phyloP scores from a whole-genome alignment of 64 coral and sea anemone species.

The Actinia equina region DNA sequence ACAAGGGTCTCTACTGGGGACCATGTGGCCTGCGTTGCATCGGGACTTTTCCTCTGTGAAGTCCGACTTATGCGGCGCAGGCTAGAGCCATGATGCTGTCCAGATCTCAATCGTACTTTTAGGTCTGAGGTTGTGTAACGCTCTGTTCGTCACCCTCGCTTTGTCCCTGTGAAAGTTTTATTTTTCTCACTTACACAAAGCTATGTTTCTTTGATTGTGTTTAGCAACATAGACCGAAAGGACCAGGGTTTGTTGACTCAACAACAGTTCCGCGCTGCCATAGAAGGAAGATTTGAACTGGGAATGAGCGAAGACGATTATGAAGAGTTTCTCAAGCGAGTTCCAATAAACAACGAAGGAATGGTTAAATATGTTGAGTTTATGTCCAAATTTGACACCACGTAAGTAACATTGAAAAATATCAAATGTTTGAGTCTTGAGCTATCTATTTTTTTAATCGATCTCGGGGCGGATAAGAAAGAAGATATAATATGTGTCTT shows the following conservation, averaged over 20 bases:
- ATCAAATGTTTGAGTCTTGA: too few relatives aligned
- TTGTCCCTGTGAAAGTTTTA: not conserved
- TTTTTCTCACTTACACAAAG: not conserved
- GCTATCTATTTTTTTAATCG: too few relatives aligned
- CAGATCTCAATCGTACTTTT: too few relatives aligned
- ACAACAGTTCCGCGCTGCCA: slow-evolving; percentile 95
- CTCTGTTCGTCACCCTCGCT: not conserved
- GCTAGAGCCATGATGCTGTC: too few relatives aligned
- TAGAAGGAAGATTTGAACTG: slow-evolving; percentile 94
- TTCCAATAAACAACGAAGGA: slow-evolving; percentile 85
- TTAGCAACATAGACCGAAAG: slow-evolving; percentile 91
- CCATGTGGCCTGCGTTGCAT: too few relatives aligned
- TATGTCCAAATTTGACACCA: slow-evolving; percentile 98
- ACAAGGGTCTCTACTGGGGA: too few relatives aligned
- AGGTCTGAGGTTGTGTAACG: too few relatives aligned
- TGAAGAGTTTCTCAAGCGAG: slow-evolving; percentile 63
- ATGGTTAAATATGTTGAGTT: slow-evolving; percentile 96
- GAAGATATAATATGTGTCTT: too few relatives aligned
- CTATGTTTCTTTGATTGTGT: not conserved
- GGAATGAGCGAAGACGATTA: slow-evolving; percentile 83
- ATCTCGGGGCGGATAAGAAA: too few relatives aligned
- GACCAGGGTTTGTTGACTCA: slow-evolving; percentile 83
- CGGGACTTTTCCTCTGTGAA: too few relatives aligned
- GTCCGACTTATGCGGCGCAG: too few relatives aligned
- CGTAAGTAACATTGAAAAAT: slow-evolving; percentile 46